Conservation (phyloP, 2,113 vertebrate genomes). For the Sorex fumeus region DNA sequence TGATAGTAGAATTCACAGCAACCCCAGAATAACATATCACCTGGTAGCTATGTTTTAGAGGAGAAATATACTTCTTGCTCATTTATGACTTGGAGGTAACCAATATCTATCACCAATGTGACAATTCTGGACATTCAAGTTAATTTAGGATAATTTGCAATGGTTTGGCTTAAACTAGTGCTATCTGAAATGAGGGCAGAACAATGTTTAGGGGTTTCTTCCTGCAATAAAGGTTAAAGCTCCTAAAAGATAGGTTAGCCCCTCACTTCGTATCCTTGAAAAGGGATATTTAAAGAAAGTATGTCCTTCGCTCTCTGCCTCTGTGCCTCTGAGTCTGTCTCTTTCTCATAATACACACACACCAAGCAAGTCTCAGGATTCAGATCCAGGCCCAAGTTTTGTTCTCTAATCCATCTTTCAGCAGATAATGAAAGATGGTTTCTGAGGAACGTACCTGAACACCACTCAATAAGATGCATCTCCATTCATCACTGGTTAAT, state of each 20-base stretch:
- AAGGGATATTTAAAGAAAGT: not conserved
- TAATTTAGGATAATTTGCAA: not conserved
- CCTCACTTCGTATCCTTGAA: not conserved
- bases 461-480: conserved; percentile 20
- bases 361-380: not conserved
- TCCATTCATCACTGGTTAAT: not conserved
- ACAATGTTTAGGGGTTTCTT: not conserved
- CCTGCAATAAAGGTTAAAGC: not conserved
- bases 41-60: not conserved
- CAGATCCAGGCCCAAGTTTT: not conserved
- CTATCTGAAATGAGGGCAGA: not conserved
- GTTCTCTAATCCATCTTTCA: conserved; percentile 18
- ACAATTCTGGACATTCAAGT: not conserved
- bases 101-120: not conserved
- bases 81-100: not conserved
- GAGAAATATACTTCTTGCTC: not conserved
- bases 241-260: not conserved
- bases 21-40: not conserved
- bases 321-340: not conserved
- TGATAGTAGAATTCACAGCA: not conserved
- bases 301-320: not conserved
- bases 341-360: not conserved
- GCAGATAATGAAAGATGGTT: not conserved
- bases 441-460: not conserved
- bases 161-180: not conserved